Conservation (phyloP, 1,140 invertebrate species). For the Drosophila persimilis region DNA sequence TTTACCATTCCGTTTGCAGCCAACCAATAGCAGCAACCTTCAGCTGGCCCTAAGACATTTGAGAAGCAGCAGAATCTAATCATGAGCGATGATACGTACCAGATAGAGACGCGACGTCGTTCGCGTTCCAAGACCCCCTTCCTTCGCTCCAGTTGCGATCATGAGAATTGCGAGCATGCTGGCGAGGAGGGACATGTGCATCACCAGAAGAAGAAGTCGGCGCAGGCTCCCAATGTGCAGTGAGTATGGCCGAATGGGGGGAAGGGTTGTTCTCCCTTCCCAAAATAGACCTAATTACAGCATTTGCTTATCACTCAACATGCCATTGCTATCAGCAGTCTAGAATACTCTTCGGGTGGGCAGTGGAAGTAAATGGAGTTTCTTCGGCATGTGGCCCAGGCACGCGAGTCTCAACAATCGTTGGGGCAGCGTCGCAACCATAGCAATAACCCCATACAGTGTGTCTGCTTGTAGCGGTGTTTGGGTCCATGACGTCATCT, state of each 20-base stretch:
- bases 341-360: no score
- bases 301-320: slow-evolving; percentile 13
- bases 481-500: slow-evolving; percentile 67
- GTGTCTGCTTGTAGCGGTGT: slow-evolving; percentile 8
- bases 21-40: slow-evolving; percentile 13
- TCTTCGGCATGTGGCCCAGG: no score
- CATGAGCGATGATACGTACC: slow-evolving; percentile 72
- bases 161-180: slow-evolving; percentile 83
- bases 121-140: slow-evolving; percentile 87
- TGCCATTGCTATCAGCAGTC: slow-evolving; percentile 5
- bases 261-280: not conserved
- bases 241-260: slow-evolving; percentile 72
- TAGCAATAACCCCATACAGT: slow-evolving; percentile 20
- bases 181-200: slow-evolving; percentile 84
- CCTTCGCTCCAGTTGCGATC: slow-evolving; percentile 84
- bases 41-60: slow-evolving; percentile 14
- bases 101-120: slow-evolving; percentile 84
- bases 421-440: no score
- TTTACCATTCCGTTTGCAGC: slow-evolving; percentile 30
- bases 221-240: slow-evolving; percentile 84
- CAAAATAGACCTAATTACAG: slow-evolving; percentile 18
- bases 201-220: slow-evolving; percentile 80
- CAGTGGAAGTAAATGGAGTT: not conserved
- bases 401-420: slow-evolving; percentile 7
- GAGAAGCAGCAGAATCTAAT: slow-evolving; percentile 8